These are phyloP conservation scores for Falco berigora DNA, from an alignment of 2,797 vertebrate species.

Conservation along the genomic window DNA sequence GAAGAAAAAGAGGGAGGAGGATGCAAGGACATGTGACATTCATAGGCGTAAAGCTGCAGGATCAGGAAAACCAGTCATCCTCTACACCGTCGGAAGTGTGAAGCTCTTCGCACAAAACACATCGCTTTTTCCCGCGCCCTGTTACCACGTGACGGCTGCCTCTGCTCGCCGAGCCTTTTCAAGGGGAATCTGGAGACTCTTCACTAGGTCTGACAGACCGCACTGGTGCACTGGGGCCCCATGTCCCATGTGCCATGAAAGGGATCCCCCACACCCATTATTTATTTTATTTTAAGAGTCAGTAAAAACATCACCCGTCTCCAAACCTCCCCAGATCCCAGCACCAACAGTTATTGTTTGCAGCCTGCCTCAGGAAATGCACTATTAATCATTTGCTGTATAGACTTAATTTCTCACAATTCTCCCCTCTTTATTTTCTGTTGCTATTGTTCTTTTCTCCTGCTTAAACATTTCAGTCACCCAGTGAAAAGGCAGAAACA, in stretches of 20 bases:
- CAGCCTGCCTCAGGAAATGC: not conserved
- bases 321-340: not conserved
- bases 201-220: not conserved
- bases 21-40: not conserved
- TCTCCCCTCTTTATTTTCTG: not conserved
- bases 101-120: not conserved
- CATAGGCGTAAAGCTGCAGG: not conserved
- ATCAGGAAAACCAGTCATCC: not conserved
- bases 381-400: conserved; percentile 7
- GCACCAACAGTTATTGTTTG: not conserved
- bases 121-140: not conserved
- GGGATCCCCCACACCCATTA: not conserved
- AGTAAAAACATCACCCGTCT: not conserved
- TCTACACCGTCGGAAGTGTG: fast-evolving
- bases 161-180: not conserved
- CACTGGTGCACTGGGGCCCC: not conserved
- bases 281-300: not conserved
- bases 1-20: not conserved
- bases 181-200: not conserved
- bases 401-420: conserved; percentile 19
- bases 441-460: conserved; percentile 18
- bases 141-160: not conserved
- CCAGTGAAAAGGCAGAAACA: conserved; percentile 42
- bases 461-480: not conserved
- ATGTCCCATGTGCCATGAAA: not conserved